These are phyloP conservation scores for Riparia riparia DNA, from an alignment of 2,113 vertebrate species.

Conservation along the genomic window DNA sequence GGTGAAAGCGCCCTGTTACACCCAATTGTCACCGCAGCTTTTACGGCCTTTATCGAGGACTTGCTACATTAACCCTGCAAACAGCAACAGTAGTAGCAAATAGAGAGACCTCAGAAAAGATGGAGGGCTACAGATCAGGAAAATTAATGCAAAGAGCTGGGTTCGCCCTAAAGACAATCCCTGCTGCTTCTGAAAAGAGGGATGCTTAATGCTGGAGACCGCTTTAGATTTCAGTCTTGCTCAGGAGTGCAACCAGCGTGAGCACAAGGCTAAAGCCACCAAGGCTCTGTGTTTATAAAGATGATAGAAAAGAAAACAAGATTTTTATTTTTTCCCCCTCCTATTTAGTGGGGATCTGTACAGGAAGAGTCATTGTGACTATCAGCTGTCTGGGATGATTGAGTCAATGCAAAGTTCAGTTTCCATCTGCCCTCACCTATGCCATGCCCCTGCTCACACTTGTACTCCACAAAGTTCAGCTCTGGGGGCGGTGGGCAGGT, in stretches of 20 bases:
- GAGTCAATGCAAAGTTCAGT: not conserved
- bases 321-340: not conserved
- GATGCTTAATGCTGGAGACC: not conserved
- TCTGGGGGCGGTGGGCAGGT: constrained; percentile 80
- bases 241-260: not conserved
- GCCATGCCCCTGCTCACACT: constrained; percentile 84
- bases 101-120: not conserved
- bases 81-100: not conserved
- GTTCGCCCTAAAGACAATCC: not conserved
- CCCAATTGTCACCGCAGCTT: not conserved
- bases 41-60: not conserved
- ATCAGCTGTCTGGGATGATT: not conserved
- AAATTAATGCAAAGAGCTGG: not conserved
- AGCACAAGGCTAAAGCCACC: not conserved
- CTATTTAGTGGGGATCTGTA: not conserved
- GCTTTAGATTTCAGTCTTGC: not conserved
- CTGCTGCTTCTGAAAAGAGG: not conserved
- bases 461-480: constrained; percentile 87
- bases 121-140: not conserved
- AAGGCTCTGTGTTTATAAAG: not conserved
- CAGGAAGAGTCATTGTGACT: not conserved
- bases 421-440: constrained; percentile 79
- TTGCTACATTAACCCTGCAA: not conserved
- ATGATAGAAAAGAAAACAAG: not conserved
- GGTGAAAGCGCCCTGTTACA: not conserved